These are phyloP conservation scores for Sisyra terminalis DNA, from an alignment of 2,888 invertebrate species.

Conservation along the genomic window DNA sequence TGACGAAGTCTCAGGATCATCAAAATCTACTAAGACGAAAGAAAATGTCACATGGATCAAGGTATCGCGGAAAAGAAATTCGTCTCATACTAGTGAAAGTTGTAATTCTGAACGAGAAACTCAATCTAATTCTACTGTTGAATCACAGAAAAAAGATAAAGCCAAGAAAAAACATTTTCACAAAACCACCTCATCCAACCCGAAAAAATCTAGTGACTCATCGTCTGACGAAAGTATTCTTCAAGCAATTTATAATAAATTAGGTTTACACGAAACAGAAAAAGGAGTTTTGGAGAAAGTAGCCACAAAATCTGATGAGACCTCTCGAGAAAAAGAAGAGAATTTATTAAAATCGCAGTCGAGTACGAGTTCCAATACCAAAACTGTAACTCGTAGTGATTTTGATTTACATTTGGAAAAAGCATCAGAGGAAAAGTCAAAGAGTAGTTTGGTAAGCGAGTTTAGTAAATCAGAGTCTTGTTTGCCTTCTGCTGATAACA, in stretches of 20 bases:
- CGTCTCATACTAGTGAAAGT: slow-evolving; percentile 9
- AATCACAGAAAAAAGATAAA: slow-evolving; percentile 3
- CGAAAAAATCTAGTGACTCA: not conserved
- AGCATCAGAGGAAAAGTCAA: not conserved
- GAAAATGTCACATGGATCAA: too few relatives aligned
- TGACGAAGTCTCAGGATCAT: slow-evolving; percentile 15
- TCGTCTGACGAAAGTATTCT: slow-evolving; percentile 3
- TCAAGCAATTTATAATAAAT: slow-evolving; percentile 1
- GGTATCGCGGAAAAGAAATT: not conserved
- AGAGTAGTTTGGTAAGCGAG: slow-evolving; percentile 5
- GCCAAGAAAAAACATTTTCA: slow-evolving; percentile 5
- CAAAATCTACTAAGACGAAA: slow-evolving; percentile 1
- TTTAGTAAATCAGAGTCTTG: slow-evolving; percentile 13
- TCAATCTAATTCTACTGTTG: slow-evolving; percentile 1
- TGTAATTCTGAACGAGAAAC: not conserved
- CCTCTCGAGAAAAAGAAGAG: not conserved
- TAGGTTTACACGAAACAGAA: not conserved
- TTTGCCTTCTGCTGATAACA: slow-evolving; percentile 11
- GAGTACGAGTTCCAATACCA: not conserved
- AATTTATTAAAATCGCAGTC: not conserved
- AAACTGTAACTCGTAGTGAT: not conserved
- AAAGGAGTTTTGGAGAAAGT: not conserved
- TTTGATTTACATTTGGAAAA: not conserved
- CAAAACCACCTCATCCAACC: not conserved
- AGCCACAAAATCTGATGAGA: not conserved